Evolutionary conservation across 2,797 vertebrate genomes (phyloP).

Genomic region (Hoplostethus mediterraneus): DNA sequence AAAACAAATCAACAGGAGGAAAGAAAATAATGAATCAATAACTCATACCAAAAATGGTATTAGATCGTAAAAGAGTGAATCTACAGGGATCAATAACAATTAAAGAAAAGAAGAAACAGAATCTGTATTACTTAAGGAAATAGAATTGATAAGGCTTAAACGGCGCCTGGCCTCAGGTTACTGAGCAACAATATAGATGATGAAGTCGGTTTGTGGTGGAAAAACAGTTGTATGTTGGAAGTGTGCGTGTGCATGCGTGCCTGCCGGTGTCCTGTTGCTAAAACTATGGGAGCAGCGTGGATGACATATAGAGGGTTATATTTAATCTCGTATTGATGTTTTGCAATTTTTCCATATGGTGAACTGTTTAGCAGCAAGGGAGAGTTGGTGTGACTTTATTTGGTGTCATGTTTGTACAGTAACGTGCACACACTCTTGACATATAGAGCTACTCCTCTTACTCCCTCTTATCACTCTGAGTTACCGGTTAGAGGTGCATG

Average conservation of each 20-base stretch:
- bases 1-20: no score
- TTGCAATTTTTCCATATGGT: conserved; percentile 16
- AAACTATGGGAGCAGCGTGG: neutral
- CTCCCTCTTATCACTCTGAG: neutral
- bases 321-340: neutral
- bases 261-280: neutral
- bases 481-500: conserved; percentile 2
- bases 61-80: no score
- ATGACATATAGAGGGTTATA: neutral
- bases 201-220: neutral
- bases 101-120: no score
- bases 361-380: conserved; percentile 11
- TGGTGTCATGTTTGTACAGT: conserved; percentile 11
- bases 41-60: no score
- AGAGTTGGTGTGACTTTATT: conserved; percentile 48
- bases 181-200: neutral
- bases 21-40: no score
- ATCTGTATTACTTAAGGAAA: no score
- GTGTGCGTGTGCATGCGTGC: neutral
- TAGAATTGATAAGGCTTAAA: neutral
- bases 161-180: neutral
- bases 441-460: neutral
- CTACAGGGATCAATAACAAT: no score
- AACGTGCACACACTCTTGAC: conserved; percentile 9
- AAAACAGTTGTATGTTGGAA: neutral